Conservation (phyloP, 2,888 invertebrate species). For the Apamea monoglypha region DNA sequence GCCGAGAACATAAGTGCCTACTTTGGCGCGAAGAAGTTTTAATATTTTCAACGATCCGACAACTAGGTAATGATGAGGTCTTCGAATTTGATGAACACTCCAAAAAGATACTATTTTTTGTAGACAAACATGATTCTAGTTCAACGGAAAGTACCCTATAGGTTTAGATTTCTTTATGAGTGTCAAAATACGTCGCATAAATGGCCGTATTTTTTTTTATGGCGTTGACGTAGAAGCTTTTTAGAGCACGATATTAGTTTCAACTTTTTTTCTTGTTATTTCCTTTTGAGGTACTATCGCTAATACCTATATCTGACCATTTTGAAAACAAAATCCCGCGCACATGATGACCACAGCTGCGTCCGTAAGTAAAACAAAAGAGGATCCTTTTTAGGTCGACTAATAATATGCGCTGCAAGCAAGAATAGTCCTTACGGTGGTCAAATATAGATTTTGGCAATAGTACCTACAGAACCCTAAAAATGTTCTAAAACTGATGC, state of each 20-base stretch:
- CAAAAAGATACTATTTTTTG: background rate
- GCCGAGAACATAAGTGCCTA: slow-evolving; percentile 72
- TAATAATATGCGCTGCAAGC: too few species aligned
- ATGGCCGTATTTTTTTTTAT: background rate
- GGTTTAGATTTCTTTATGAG: background rate
- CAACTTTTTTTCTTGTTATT: background rate
- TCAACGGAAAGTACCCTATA: background rate
- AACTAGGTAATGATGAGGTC: slow-evolving; percentile 37
- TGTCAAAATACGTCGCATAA: background rate
- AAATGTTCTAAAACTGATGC: background rate
- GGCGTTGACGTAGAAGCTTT: background rate
- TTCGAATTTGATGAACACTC: slow-evolving; percentile 24
- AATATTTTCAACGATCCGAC: slow-evolving; percentile 57
- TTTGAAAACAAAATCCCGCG: too few species aligned
- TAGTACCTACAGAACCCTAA: background rate
- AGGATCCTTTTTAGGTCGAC: too few species aligned
- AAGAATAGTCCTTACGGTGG: too few species aligned
- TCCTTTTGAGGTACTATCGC: background rate
- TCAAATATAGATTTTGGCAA: too few species aligned
- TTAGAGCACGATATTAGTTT: background rate
- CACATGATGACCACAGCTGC: too few species aligned
- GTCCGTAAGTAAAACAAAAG: too few species aligned
- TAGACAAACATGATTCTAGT: background rate
- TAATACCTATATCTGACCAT: too few species aligned
- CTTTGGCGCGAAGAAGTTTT: slow-evolving; percentile 67